Conservation (phyloP, 2,888 invertebrate genomes). For the Ametastegia equiseti region DNA sequence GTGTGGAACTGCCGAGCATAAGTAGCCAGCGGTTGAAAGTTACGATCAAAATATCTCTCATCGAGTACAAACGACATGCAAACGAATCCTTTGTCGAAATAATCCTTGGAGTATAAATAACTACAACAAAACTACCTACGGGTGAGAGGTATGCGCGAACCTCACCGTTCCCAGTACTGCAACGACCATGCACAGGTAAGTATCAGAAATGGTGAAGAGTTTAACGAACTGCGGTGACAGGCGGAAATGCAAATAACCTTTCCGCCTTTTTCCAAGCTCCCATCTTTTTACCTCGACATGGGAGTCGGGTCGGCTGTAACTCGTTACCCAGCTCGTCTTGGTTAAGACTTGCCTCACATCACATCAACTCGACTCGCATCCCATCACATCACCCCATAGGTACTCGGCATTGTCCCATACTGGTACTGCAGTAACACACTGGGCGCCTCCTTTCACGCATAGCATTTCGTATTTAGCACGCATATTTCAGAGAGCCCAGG, state of each 20-base stretch:
- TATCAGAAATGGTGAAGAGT: conserved; percentile 26
- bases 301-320: conserved; percentile 13
- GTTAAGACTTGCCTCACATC: not conserved
- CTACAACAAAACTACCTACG: not conserved
- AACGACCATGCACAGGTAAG: no score
- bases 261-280: conserved; percentile 7
- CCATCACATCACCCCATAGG: not conserved
- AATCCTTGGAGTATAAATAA: conserved; percentile 32
- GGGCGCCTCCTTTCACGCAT: conserved; percentile 62
- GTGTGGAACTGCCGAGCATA: not conserved
- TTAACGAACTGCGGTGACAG: conserved; percentile 42
- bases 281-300: not conserved
- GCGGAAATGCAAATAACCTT: conserved; percentile 45
- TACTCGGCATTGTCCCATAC: conserved; percentile 6
- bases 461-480: conserved; percentile 70
- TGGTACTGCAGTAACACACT: not conserved
- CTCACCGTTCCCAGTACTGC: no score
- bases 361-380: not conserved
- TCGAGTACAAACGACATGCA: conserved; percentile 39
- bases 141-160: not conserved
- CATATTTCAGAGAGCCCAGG: conserved; percentile 70
- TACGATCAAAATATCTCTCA: conserved; percentile 35
- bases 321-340: not conserved
- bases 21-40: not conserved
- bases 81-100: conserved; percentile 39